Evolutionary conservation across 2,797 vertebrate species (phyloP), one percentile per base, ranked within the genome.

Genomic region (Argentina silus): DNA sequence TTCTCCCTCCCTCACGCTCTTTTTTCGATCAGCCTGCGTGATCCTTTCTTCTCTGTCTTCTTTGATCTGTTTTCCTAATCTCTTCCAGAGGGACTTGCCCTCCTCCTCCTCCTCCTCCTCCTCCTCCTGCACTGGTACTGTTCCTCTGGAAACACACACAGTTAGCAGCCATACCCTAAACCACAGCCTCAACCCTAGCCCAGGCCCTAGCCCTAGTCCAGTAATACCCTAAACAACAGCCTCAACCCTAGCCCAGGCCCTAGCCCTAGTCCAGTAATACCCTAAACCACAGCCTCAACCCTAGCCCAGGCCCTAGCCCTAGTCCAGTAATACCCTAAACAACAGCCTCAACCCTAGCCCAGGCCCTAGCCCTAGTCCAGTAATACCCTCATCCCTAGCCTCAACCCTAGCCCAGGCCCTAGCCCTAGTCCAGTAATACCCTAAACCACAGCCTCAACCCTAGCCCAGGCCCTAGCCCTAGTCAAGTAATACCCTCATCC

Each of bases 21-120:
- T 73, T 63, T 62, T 59, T 62, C 11, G 1, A 43, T 67, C 69
- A 56, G 12, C 62, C 75, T n/a, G 42, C 23, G 19, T 73, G 55
- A n/a, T 59, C 4, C 19, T 45, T 27, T 55, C 65, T 63, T 21
- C 72, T 74, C 70, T 57, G 21, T n/a, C 42, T 27, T 76, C 74
- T 88, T 84, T 87, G 81, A 83, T 80, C 84, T 78, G 15, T 55
- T 53, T 74, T 78, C 71, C 70, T 86, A 85, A 85, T 87, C 76
- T 81, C 64, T 82, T 83, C 81, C 82, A 80, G 79, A 84, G 78
- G 67, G 72, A 74, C 76, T 42, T 73, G 69, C 19, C 27, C 23
- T 51, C 50, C 50, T 51, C 27, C 27, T 36, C 27, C 27, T 36
- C 27, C 27, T 36, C 27, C 27, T 36, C 27, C 27, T 36, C 4